A percentile compares a stretch with the other conserved stretches of the same genome.
These are phyloP conservation scores for Malurus alboscapulatus DNA, from an alignment of 2,113 vertebrate species.

Conservation along the genomic window DNA sequence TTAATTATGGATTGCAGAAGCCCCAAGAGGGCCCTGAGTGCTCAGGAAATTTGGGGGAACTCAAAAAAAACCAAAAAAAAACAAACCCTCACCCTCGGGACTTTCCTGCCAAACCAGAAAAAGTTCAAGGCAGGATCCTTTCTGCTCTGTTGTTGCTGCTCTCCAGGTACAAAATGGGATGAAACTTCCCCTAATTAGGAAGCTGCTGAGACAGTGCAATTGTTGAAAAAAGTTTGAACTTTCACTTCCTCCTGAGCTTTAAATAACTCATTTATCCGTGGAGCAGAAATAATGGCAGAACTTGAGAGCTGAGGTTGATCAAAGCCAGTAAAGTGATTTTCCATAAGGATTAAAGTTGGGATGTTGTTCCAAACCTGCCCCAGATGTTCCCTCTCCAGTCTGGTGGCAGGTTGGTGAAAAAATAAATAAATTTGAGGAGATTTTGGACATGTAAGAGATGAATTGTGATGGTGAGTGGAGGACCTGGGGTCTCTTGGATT, in stretches of 20 bases:
- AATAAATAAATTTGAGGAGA: neutral
- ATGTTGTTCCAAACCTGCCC: neutral
- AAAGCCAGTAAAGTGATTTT: neutral
- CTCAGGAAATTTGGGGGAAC: neutral
- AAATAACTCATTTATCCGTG: neutral
- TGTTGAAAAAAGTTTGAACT: neutral
- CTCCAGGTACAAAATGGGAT: neutral
- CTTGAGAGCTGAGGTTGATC: neutral
- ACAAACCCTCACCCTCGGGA: neutral
- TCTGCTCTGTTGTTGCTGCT: neutral
- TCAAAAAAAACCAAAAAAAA: neutral
- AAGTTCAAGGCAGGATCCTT: neutral
- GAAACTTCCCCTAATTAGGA: neutral
- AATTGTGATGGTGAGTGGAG: neutral
- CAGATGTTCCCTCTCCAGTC: neutral
- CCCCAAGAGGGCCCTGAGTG: neutral
- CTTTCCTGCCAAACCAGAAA: neutral
- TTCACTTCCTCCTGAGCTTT: neutral
- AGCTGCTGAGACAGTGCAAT: neutral
- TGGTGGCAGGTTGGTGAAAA: neutral
- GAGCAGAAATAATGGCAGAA: neutral
- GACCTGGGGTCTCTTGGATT: neutral
- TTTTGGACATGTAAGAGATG: neutral
- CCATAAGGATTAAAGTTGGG: neutral
- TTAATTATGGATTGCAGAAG: neutral